phyloP scores from a whole-genome alignment of 2,888 invertebrate species.

The Nyleta sp. region DNA sequence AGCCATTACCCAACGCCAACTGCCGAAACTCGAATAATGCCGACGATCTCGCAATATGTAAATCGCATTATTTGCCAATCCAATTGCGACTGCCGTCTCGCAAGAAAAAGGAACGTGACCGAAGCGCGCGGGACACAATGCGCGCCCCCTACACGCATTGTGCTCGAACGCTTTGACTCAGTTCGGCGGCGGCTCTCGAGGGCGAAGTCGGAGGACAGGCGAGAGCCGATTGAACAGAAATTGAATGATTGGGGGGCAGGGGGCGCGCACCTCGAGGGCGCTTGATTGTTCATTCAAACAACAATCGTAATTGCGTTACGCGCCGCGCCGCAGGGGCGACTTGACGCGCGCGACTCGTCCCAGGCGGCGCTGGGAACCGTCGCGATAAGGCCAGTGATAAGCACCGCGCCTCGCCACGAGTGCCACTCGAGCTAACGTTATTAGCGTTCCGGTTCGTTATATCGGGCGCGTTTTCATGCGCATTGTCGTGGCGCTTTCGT shows the following conservation, averaged over 20 bases:
- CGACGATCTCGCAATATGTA: conserved; percentile 48
- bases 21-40: conserved; percentile 48
- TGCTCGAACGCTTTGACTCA: conserved; percentile 58
- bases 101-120: conserved; percentile 37
- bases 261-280: conserved; percentile 80
- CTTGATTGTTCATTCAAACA: conserved; percentile 83
- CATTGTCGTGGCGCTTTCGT: conserved; percentile 46
- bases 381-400: conserved; percentile 63
- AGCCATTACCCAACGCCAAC: no score
- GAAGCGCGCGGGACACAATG: conserved; percentile 37
- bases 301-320: conserved; percentile 83
- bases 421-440: conserved; percentile 74
- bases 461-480: conserved; percentile 70
- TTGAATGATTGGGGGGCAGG: conserved; percentile 79
- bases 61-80: conserved; percentile 52
- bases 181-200: conserved; percentile 50
- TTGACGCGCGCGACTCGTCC: conserved; percentile 55
- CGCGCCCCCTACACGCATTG: conserved; percentile 47
- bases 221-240: conserved; percentile 82
- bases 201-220: conserved; percentile 53
- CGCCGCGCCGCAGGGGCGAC: conserved; percentile 68
- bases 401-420: conserved; percentile 63
- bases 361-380: conserved; percentile 60
- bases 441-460: conserved; percentile 76
- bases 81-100: conserved; percentile 39